These are phyloP conservation scores for Parascotia fuliginaria DNA, from an alignment of 2,888 invertebrate species.

Conservation along the genomic window DNA sequence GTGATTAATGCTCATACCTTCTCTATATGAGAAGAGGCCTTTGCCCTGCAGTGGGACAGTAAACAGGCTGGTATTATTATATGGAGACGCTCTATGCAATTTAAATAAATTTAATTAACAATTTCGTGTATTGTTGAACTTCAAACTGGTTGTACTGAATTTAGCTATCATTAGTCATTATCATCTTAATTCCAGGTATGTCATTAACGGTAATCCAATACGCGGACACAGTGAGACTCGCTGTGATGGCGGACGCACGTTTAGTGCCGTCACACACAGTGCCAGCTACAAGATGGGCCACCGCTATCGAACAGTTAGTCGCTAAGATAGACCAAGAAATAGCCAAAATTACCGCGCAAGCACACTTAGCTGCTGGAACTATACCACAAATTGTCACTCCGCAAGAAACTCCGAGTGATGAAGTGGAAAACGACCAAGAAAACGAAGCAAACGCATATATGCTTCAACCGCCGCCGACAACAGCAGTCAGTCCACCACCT, in stretches of 20 bases:
- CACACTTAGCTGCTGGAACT: conserved; percentile 31
- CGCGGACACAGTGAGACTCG: conserved; percentile 87
- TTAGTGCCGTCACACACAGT: conserved; percentile 88
- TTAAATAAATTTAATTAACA: too few species aligned
- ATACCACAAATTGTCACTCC: conserved; percentile 55
- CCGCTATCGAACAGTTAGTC: conserved; percentile 70
- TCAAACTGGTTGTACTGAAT: too few species aligned
- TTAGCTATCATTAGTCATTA: too few species aligned
- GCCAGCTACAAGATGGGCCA: conserved; percentile 79
- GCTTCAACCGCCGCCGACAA: conserved; percentile 58
- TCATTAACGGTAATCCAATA: conserved; percentile 90
- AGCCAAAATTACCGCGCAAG: conserved; percentile 67
- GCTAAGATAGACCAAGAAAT: conserved; percentile 72
- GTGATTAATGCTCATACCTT: too few species aligned
- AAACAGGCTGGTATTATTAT: too few species aligned
- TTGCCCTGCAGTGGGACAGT: too few species aligned
- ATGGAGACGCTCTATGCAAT: too few species aligned
- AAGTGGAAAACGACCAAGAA: conserved; percentile 25
- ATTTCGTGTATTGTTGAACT: too few species aligned
- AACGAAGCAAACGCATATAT: conserved; percentile 35
- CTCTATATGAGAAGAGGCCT: too few species aligned
- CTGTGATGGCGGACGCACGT: conserved; percentile 90
- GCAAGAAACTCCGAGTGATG: conserved; percentile 26
- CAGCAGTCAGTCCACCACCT: conserved; percentile 68
- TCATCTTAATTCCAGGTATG: conserved; percentile 83